Evolutionary conservation across 2,888 invertebrate species (phyloP).

Genomic region (Thera britannica): DNA sequence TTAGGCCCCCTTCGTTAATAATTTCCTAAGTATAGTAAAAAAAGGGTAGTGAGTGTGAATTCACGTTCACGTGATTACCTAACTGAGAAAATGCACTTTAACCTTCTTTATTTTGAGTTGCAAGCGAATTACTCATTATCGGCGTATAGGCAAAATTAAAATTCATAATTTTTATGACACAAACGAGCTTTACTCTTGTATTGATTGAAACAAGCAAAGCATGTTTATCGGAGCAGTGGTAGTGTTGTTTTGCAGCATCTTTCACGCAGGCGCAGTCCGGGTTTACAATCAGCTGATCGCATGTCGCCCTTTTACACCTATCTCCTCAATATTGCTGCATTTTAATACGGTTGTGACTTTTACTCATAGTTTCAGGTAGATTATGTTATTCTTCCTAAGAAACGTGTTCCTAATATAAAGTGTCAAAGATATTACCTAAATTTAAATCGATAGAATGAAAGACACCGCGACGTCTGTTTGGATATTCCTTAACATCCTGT

Average conservation of each 20-base stretch:
- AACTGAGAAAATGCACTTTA: too few species aligned
- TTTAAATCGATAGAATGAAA: conserved; percentile 76
- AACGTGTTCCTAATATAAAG: conserved; percentile 26
- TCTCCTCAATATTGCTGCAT: conserved; percentile 30
- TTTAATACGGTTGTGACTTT: conserved; percentile 54
- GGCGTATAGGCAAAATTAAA: background rate
- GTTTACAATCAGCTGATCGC: conserved; percentile 61
- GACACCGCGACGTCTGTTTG: conserved; percentile 88
- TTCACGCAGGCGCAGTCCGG: conserved; percentile 62
- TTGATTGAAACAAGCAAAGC: conserved; percentile 15
- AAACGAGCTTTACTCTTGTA: conserved; percentile 8
- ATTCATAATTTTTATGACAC: background rate
- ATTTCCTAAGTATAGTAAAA: too few species aligned
- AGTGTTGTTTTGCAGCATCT: conserved; percentile 44
- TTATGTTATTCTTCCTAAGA: background rate
- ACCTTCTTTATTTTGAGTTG: too few species aligned
- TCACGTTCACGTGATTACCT: too few species aligned
- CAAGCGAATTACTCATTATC: too few species aligned
- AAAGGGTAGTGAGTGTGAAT: too few species aligned
- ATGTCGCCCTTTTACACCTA: conserved; percentile 54
- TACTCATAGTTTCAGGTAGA: conserved; percentile 24
- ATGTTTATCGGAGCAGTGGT: conserved; percentile 21
- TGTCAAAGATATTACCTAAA: conserved; percentile 1
- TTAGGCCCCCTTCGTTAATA: too few species aligned
- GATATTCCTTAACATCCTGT: conserved; percentile 89